phyloP scores from a whole-genome alignment of 2,797 vertebrate species.

The Rachycentron canadum region DNA sequence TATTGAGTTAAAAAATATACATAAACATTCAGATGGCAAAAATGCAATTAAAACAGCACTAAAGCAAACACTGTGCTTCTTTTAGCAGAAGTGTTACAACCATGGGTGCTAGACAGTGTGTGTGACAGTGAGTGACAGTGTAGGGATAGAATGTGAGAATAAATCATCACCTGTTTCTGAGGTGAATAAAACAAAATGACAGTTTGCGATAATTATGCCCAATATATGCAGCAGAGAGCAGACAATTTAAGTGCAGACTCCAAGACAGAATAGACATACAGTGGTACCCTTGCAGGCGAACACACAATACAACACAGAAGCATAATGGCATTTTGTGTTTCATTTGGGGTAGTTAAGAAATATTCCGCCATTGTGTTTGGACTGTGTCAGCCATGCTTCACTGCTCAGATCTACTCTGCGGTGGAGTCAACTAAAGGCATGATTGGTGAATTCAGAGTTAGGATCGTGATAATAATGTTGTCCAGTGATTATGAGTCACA shows the following conservation, averaged over 20 bases:
- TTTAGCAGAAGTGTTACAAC: conserved; percentile 46
- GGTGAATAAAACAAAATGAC: conserved; percentile 44
- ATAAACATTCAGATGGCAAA: conserved; percentile 56
- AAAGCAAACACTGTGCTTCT: conserved; percentile 43
- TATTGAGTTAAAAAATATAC: background rate
- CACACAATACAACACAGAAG: conserved; percentile 22
- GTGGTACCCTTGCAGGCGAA: conserved; percentile 31
- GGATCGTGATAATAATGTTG: conserved; percentile 8
- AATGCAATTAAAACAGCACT: conserved; percentile 46
- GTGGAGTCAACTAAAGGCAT: conserved; percentile 52
- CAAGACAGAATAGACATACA: conserved; percentile 51
- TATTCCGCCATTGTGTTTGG: conserved; percentile 40
- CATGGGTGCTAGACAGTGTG: conserved; percentile 43
- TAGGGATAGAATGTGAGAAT: conserved; percentile 45
- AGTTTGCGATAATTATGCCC: conserved; percentile 37
- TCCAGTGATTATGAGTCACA: conserved; percentile 49
- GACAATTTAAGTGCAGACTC: conserved; percentile 70
- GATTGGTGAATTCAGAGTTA: conserved; percentile 43
- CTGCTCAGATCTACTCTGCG: conserved; percentile 43
- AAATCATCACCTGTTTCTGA: conserved; percentile 46
- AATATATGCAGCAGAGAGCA: conserved; percentile 33
- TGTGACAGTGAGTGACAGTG: conserved; percentile 38
- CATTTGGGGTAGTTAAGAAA: conserved; percentile 45
- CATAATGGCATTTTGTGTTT: conserved; percentile 55
- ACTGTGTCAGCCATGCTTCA: conserved; percentile 16